Evolutionary conservation across 2,797 vertebrate genomes (phyloP), one percentile per base, ranked within the genome.

Genomic region (Megaceryle alcyon): DNA sequence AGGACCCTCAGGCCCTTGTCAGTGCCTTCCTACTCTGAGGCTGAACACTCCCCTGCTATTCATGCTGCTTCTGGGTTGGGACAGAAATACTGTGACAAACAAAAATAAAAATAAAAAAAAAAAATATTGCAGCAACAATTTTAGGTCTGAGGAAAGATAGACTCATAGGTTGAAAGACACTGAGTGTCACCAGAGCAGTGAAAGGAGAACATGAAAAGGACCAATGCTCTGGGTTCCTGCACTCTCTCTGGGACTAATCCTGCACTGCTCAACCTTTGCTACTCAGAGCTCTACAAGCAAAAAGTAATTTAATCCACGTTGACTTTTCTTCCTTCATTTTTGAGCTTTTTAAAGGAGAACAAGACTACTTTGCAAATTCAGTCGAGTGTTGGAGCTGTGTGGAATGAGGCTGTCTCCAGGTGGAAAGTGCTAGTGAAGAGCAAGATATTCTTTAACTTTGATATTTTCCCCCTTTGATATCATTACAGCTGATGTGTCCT

Each of bases 221-320:
- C 2, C 0, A 0, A 29, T 5, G 44, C 15, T 73, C 19, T 2
- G 6, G 33, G n/a, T 19, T 71, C 71, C 81, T 76, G 16, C 10
- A 7, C 14, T 57, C 9, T 44, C 22, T 68, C 5, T 0, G 2
- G 14, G 15, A 48, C 71, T 71, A 33, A 63, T 43, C 37, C 41
- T 69, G 35, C 26, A 12, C 14, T 61, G 13, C 44, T 80, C 46
- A 48, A 29, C 2, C 10, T 77, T 69, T 87, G 28, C 22, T 43
- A 21, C 46, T 46, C 14, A 20, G 6, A 46, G 33, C 28, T 53
- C 12, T 5, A 76, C 25, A 75, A 89, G 9, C 41, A 72, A 78
- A 49, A 43, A 56, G 43, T 65, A 79, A 65, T 72, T 10, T 33
- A 64, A 71, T 16, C 37, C 33, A 1, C 9, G 6, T 37, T 48